These are phyloP conservation scores for Trissolcus brochymenae DNA, from an alignment of 2,888 invertebrate genomes.

Conservation along the genomic window DNA sequence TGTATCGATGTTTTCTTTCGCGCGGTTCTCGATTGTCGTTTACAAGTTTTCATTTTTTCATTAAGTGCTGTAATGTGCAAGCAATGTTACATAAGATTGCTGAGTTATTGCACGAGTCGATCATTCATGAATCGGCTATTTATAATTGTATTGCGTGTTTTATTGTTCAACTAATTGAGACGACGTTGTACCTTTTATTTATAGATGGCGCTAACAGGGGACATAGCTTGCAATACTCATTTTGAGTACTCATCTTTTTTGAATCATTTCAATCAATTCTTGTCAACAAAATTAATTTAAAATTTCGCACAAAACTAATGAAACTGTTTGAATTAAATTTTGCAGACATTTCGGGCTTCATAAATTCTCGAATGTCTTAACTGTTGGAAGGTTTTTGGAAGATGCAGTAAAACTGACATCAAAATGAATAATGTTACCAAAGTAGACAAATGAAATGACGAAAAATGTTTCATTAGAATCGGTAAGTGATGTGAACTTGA, in stretches of 20 bases:
- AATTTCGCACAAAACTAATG: too few species aligned
- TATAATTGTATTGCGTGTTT: background rate
- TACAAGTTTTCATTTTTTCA: constrained; percentile 1
- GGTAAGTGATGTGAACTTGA: constrained; percentile 73
- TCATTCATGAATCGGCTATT: constrained; percentile 11
- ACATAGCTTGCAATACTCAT: too few species aligned
- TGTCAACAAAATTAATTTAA: too few species aligned
- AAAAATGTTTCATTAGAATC: constrained; percentile 56
- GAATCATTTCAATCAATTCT: too few species aligned
- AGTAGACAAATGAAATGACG: constrained; percentile 24
- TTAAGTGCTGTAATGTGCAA: constrained; percentile 5
- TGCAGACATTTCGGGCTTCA: too few species aligned
- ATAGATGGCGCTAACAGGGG: too few species aligned
- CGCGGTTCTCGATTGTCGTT: background rate
- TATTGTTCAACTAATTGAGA: background rate
- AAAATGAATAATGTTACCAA: constrained; percentile 19
- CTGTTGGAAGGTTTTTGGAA: background rate
- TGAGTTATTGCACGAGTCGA: constrained; percentile 12
- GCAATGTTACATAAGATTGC: constrained; percentile 16
- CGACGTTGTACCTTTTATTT: too few species aligned
- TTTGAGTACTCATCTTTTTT: too few species aligned
- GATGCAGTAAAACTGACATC: background rate
- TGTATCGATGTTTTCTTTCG: constrained; percentile 9
- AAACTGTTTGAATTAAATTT: too few species aligned
- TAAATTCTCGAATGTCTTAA: too few species aligned